Conservation (phyloP, 1,140 invertebrate species). For the Phymastichus coffea region DNA sequence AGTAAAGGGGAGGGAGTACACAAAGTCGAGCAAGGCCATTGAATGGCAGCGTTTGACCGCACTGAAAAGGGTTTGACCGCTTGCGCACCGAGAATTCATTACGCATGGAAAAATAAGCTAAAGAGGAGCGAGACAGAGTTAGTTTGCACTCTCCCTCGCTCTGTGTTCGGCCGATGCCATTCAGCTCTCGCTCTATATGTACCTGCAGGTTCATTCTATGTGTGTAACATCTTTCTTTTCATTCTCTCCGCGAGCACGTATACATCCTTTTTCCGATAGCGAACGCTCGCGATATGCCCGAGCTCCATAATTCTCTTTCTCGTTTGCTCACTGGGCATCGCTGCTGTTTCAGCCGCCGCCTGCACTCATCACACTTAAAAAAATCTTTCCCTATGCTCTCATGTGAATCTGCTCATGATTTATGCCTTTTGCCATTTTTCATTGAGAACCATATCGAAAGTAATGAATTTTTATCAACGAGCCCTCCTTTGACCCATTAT, state of each 20-base stretch:
- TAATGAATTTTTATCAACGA: too few relatives aligned
- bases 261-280: slow-evolving; percentile 9
- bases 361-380: too few relatives aligned
- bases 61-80: slow-evolving; percentile 12
- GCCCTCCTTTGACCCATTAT: too few relatives aligned
- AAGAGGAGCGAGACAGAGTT: neutral
- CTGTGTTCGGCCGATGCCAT: neutral
- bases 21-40: too few relatives aligned
- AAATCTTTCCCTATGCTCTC: too few relatives aligned
- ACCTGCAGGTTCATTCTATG: neutral
- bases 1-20: too few relatives aligned
- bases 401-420: too few relatives aligned
- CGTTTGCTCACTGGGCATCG: too few relatives aligned
- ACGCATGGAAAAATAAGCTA: slow-evolving; percentile 21
- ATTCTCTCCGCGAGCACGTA: neutral
- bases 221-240: neutral
- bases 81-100: slow-evolving; percentile 8
- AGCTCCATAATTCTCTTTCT: slow-evolving; percentile 11
- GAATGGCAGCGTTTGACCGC: slow-evolving; percentile 11
- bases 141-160: neutral
- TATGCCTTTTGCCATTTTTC: too few relatives aligned
- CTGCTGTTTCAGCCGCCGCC: too few relatives aligned
- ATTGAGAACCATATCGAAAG: too few relatives aligned
- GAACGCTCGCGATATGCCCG: neutral
- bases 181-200: neutral